Percentiles rank a stretch among this genome's conserved stretches.
Evolutionary conservation across 2,113 vertebrate species (phyloP).

Genomic region (Chlorodrepanis virens): DNA sequence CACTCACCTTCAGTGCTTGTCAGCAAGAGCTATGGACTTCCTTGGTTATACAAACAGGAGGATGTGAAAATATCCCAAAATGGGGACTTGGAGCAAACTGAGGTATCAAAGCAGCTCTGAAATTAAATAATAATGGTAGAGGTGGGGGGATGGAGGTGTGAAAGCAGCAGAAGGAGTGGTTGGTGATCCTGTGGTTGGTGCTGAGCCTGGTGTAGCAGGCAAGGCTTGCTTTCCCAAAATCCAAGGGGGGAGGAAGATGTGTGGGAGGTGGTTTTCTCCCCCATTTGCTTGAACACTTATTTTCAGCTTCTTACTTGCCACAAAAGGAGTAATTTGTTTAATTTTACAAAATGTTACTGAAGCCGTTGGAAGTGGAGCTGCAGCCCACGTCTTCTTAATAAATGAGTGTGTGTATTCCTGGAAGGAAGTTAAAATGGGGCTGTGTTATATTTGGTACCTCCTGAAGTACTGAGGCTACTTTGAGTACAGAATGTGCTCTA

Average conservation of each 20-base stretch:
- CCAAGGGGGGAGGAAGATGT: neutral
- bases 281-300: neutral
- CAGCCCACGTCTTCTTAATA: conserved; percentile 45
- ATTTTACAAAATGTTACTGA: neutral
- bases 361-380: conserved; percentile 16
- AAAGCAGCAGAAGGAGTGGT: neutral
- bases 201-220: neutral
- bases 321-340: conserved; percentile 10
- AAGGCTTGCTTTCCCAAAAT: neutral
- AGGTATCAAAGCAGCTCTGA: neutral
- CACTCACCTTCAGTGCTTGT: neutral
- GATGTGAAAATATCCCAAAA: neutral
- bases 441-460: conserved; percentile 54
- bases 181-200: neutral
- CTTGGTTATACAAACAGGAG: rapidly evolving
- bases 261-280: neutral
- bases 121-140: neutral
- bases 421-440: conserved; percentile 35
- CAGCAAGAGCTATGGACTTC: neutral
- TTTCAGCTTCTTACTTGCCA: neutral
- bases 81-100: neutral
- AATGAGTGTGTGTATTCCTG: conserved; percentile 33
- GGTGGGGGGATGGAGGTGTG: neutral
- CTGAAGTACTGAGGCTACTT: conserved; percentile 12
- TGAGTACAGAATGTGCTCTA: conserved; percentile 37